phyloP scores from a whole-genome alignment of 2,113 vertebrate species.

The Tragelaphus scriptus region DNA sequence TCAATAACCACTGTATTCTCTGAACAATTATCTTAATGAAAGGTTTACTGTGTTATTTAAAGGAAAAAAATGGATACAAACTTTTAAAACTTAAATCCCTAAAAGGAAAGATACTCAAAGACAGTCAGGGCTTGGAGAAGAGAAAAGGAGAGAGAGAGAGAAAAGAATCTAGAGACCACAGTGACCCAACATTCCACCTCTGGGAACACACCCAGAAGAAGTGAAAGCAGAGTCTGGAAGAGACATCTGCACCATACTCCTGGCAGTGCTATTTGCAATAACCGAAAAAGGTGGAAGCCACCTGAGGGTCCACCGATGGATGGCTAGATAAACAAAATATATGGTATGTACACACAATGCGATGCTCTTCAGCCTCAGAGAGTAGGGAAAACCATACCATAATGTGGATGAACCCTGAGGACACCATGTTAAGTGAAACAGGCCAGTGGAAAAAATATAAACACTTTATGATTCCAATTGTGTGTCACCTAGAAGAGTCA shows the following conservation, averaged over 20 bases:
- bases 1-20: neutral
- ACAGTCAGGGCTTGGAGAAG: neutral
- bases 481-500: neutral
- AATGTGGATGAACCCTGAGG: neutral
- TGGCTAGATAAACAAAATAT: neutral
- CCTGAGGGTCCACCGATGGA: neutral
- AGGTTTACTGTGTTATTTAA: neutral
- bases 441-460: neutral
- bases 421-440: neutral
- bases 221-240: neutral
- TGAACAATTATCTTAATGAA: neutral
- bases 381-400: neutral
- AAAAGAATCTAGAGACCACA: neutral
- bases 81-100: constrained; percentile 5
- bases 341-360: neutral
- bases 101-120: neutral
- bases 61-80: neutral
- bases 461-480: neutral
- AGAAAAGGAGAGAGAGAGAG: neutral
- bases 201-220: neutral
- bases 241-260: neutral
- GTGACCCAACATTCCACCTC: neutral
- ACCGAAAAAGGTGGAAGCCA: neutral
- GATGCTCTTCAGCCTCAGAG: neutral
- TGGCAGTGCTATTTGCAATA: neutral